Conservation (phyloP, 2,113 vertebrate genomes). For the Pachypanchax playfairii region DNA sequence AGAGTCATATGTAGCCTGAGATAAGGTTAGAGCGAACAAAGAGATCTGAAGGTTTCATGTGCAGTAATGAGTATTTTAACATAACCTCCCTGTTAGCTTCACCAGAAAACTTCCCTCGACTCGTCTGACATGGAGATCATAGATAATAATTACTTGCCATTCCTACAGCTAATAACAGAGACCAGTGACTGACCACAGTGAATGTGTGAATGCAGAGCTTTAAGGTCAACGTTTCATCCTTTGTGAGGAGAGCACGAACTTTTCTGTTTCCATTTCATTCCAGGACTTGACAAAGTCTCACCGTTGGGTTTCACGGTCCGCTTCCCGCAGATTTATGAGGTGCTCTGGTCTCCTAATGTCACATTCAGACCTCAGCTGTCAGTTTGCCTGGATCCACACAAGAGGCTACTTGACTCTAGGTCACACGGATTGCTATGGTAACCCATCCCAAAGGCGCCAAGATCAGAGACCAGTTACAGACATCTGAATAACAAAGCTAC, state of each 20-base stretch:
- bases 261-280: slow-evolving; percentile 47
- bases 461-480: slow-evolving; percentile 56
- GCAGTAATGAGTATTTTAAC: not conserved
- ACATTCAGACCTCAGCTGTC: slow-evolving; percentile 64
- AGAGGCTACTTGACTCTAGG: slow-evolving; percentile 72
- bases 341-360: slow-evolving; percentile 58
- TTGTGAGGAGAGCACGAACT: slow-evolving; percentile 24
- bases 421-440: slow-evolving; percentile 68
- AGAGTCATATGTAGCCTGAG: not conserved
- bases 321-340: slow-evolving; percentile 59
- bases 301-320: slow-evolving; percentile 57
- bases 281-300: slow-evolving; percentile 54
- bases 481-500: slow-evolving; percentile 60
- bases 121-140: slow-evolving; percentile 12
- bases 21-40: not conserved
- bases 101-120: not conserved
- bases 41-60: not conserved
- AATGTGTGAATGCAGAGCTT: slow-evolving; percentile 19
- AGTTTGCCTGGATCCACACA: slow-evolving; percentile 54
- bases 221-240: slow-evolving; percentile 32
- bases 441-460: slow-evolving; percentile 50
- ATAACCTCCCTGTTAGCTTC: not conserved
- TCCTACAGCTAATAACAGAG: slow-evolving; percentile 11
- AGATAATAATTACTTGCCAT: slow-evolving; percentile 23
- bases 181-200: not conserved